These are phyloP conservation scores for Pachymerium ferrugineum DNA, from an alignment of 2,888 invertebrate species.

Conservation along the genomic window DNA sequence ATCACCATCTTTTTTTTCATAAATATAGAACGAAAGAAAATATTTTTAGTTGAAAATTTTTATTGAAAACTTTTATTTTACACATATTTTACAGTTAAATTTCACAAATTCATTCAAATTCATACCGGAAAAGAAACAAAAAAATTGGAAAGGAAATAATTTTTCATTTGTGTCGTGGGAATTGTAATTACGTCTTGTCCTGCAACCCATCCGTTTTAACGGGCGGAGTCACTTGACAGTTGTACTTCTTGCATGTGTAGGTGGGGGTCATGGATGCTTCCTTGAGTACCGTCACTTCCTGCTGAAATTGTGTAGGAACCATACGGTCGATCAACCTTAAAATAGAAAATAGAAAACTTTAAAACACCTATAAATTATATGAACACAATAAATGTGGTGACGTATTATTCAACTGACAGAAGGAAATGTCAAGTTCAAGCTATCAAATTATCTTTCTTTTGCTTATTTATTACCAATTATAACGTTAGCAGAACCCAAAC, in stretches of 20 bases:
- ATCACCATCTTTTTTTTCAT: too few relatives aligned
- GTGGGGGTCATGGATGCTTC: not conserved
- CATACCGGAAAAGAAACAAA: not conserved
- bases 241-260: not conserved
- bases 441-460: too few relatives aligned
- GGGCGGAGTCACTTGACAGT: not conserved
- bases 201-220: not conserved
- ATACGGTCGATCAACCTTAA: constrained; percentile 26
- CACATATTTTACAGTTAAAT: not conserved
- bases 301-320: not conserved
- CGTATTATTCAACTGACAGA: too few relatives aligned
- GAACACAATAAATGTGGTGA: too few relatives aligned
- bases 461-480: too few relatives aligned
- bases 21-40: not conserved
- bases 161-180: not conserved
- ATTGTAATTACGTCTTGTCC: not conserved
- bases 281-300: constrained; percentile 23
- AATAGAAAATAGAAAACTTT: not conserved
- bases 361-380: too few relatives aligned
- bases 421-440: too few relatives aligned
- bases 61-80: not conserved
- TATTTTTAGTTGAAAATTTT: not conserved
- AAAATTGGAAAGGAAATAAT: not conserved
- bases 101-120: not conserved
- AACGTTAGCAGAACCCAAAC: too few relatives aligned